Evolutionary conservation across 2,797 vertebrate species (phyloP).

Genomic region (Brachyalestes nurse): DNA sequence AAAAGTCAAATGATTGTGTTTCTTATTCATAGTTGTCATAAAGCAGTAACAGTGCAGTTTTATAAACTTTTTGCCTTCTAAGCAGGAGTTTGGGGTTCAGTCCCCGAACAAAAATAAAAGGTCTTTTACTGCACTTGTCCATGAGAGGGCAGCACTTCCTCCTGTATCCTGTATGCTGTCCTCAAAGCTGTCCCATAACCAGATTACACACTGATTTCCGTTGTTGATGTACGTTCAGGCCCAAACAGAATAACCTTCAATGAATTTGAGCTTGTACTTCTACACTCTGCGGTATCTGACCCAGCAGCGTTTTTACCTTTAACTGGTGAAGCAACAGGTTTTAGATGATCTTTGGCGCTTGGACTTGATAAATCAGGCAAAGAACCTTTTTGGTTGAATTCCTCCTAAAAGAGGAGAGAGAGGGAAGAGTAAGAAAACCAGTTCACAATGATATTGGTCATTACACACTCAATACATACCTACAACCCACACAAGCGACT

Average conservation of each 20-base stretch:
- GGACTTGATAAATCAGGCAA: constrained; percentile 48
- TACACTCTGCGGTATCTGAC: not conserved
- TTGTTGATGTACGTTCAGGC: not conserved
- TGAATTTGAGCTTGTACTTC: not conserved
- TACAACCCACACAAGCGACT: not conserved
- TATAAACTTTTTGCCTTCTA: no score
- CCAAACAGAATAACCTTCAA: constrained; percentile 19
- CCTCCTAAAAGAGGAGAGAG: constrained; percentile 64
- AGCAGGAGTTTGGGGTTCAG: no score
- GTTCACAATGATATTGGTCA: not conserved
- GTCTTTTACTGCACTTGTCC: constrained; percentile 13
- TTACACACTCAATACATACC: not conserved
- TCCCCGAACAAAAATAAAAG: no score
- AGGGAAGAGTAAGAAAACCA: not conserved
- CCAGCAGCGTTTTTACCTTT: constrained; percentile 64
- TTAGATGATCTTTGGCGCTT: constrained; percentile 56
- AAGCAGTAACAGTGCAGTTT: no score
- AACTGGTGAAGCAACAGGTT: constrained; percentile 58
- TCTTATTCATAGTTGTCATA: no score
- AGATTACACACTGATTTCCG: constrained; percentile 7
- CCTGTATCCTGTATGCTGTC: not conserved
- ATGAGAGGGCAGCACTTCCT: constrained; percentile 50
- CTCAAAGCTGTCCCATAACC: constrained; percentile 3
- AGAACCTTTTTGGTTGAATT: constrained; percentile 65
- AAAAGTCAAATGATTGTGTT: no score